Base-by-base conservation (phyloP, 2,888 invertebrate species). In the Anthophora plumipes region DNA sequence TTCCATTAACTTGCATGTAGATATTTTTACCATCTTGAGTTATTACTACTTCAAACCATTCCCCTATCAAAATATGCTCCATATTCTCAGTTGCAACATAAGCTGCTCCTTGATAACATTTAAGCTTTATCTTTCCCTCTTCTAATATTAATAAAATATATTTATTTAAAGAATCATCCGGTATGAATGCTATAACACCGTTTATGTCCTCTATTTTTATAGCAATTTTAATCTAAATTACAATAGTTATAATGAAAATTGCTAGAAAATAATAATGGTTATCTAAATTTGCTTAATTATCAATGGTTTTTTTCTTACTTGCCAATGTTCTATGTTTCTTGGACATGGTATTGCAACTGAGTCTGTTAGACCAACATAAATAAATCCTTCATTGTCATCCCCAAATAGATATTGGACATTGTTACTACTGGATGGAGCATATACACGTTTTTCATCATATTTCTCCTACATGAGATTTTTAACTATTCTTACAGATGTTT, bases 401-500 rank as follows among this genome's bases (percentile, higher is more conserved):
- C 94, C 93, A 74, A 92, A 93, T 82, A 94, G 94, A 75, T 94
- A 94, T 14, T 92, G 94, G 59, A 94, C 91, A 84, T 94, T 94
- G 1, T 92, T 92, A 71, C 91, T 92, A 52, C 90, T 87, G 39
- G 69, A 91, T 1, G 94, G 94, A 50, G 20, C 75, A 85, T 89
- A 75, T 91, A 90, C 41, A 43, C 31, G n/a, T 20, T 69, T 54
- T 43, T 48, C 11, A 60, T 59, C 17, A 12, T 54, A 50, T 50
- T 71, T 55, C 43, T 17, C 57, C 80, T 80, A 72, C 25, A 72
- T 20, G 5, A 43, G 22, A 67, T 55, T 20, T 20, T 25, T 12
- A 72, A 17, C 6, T 61, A n/a, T n/a, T n/a, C n/a, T 41, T 61
- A 61, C n/a, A 22, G 50, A 61, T 22, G 41, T 22, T 73, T 20